These are phyloP conservation scores for Palythoa grandis DNA, from an alignment of 92 coral and sea anemone genomes.

Conservation along the genomic window DNA sequence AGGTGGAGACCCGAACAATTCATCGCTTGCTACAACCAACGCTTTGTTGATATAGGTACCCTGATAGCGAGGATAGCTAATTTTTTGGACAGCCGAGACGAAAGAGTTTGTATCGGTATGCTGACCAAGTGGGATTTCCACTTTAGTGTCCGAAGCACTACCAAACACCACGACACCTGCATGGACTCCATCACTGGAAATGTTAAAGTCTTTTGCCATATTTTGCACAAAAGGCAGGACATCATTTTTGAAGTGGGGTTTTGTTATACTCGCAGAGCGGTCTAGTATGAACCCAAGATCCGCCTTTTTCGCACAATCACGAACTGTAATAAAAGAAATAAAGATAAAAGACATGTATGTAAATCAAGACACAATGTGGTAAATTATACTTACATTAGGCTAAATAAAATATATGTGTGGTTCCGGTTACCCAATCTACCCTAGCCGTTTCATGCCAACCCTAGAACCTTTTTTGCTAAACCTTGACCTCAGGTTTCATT, in stretches of 20 bases:
- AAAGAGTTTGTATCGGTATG: neutral
- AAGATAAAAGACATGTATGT: too few relatives aligned
- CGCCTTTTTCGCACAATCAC: neutral
- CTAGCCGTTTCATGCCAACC: too few relatives aligned
- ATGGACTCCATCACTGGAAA: neutral
- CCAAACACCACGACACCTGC: constrained; percentile 19
- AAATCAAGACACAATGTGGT: too few relatives aligned
- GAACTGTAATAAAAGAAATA: neutral
- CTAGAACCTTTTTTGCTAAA: too few relatives aligned
- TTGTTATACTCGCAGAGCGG: neutral
- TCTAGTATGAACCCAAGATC: constrained; percentile 4
- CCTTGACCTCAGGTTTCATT: too few relatives aligned
- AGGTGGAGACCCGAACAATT: neutral
- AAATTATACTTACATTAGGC: too few relatives aligned
- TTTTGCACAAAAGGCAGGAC: neutral
- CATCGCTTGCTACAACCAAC: neutral
- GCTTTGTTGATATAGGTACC: neutral
- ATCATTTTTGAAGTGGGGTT: neutral
- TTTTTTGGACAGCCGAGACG: neutral
- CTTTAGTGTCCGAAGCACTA: neutral
- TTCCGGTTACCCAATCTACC: too few relatives aligned
- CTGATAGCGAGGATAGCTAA: neutral
- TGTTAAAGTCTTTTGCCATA: neutral
- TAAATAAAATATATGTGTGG: too few relatives aligned
- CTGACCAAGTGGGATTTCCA: neutral